phyloP scores from a whole-genome alignment of 2,888 invertebrate species.

The Macaria notata region DNA sequence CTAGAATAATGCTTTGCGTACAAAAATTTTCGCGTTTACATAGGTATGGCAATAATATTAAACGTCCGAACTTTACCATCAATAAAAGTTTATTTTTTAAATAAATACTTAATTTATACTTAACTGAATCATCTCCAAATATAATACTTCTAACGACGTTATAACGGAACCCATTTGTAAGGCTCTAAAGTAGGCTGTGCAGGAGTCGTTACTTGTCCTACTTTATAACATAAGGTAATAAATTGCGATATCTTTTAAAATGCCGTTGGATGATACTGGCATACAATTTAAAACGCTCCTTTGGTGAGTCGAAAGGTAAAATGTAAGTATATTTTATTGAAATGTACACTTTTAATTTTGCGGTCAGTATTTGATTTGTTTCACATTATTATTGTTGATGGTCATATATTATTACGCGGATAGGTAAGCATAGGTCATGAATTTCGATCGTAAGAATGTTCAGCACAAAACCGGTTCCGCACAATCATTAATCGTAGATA shows the following conservation, averaged over 20 bases:
- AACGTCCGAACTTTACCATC: too few relatives aligned
- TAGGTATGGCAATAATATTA: too few relatives aligned
- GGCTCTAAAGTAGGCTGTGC: conserved; percentile 48
- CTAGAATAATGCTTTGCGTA: too few relatives aligned
- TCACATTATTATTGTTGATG: too few relatives aligned
- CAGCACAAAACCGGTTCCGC: conserved; percentile 4
- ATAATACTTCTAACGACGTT: too few relatives aligned
- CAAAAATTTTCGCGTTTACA: too few relatives aligned
- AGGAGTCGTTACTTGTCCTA: conserved; percentile 47
- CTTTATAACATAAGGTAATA: conserved; percentile 36
- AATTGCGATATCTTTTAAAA: conserved; percentile 17
- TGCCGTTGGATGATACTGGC: conserved; percentile 20
- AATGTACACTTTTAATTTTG: too few relatives aligned
- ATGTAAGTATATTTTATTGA: too few relatives aligned
- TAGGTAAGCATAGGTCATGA: conserved; percentile 3
- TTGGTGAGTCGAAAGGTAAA: not conserved
- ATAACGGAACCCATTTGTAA: conserved; percentile 52
- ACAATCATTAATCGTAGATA: conserved; percentile 3
- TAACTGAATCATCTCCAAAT: not conserved
- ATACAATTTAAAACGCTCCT: not conserved
- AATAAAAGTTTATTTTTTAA: too few relatives aligned
- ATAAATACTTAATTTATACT: not conserved
- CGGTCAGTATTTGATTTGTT: too few relatives aligned
- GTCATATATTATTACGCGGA: too few relatives aligned
- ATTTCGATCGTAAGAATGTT: not conserved